Evolutionary conservation across 2,113 vertebrate genomes (phyloP), one percentile per base, ranked within the genome.

Genomic region (Aleadryas rufinucha): DNA sequence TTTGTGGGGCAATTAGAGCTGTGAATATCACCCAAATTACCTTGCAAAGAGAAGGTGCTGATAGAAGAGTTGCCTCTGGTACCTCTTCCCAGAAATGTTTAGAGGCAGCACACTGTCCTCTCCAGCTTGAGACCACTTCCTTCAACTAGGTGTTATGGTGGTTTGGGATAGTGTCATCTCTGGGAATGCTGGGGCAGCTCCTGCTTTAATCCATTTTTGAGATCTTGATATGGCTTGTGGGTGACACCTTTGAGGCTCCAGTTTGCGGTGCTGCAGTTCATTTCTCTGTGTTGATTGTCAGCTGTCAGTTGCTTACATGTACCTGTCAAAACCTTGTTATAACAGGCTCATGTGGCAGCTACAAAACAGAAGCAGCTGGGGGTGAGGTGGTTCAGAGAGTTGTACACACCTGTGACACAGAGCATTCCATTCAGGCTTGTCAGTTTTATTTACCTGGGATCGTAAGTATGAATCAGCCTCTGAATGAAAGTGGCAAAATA

Each of bases 371-470:
- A 65, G 44, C 12, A 84, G 52, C 44, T 75, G 30, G 16, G 41
- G 86, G 39, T 49, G 39, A 72, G 79, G 33, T 15, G 28, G n/a
- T 44, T 84, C 31, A 35, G 80, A 49, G 80, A 90, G 86, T 81
- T 50, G 68, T 6, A 17, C 16, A 3, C 6, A 20, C 26, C 19
- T 65, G 35, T 84, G 79, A n/a, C n/a, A 56, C 6, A 52, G 56
- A 63, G 77, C 61, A 33, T 89, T 84, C 50, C 52, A 18, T 84
- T 84, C 21, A 75, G 61, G 33, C 53, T 50, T 93, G 74, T 91
- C 91, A 59, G 27, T 92, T 96, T 70, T 87, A 93, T 96, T 96
- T 96, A 77, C 39, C 47, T 9, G 23, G 30, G 11, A 68, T 65
- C 37, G 2, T 52, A 70, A 86, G 23, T 53, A 44, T 31, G 41